Evolutionary conservation across 2,888 invertebrate genomes (phyloP).

Genomic region (Thelaira solivaga): DNA sequence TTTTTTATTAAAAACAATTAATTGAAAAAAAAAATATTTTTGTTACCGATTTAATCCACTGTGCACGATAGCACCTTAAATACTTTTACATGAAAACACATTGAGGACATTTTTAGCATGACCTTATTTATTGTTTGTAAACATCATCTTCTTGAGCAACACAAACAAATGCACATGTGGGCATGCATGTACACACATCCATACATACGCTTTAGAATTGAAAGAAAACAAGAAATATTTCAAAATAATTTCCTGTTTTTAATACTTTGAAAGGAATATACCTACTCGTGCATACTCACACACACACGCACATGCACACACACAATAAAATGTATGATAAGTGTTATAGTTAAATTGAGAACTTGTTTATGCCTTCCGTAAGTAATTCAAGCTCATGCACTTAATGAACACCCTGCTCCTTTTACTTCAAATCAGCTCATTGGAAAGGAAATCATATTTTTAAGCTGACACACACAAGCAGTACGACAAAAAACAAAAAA

Average conservation of each 20-base stretch:
- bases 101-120: slow-evolving; percentile 43
- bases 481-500: no score
- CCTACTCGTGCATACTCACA: not conserved
- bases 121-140: slow-evolving; percentile 55
- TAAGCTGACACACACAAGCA: no score
- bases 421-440: no score
- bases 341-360: no score
- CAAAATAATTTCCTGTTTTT: slow-evolving; percentile 50
- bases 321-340: no score
- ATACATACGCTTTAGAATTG: no score
- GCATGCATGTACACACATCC: no score
- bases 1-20: no score
- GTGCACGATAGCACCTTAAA: slow-evolving; percentile 3
- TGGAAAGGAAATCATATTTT: no score
- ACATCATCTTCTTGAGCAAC: not conserved
- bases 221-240: no score
- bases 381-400: not conserved
- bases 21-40: not conserved
- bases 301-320: not conserved
- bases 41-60: not conserved
- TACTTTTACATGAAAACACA: slow-evolving; percentile 7
- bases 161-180: not conserved
- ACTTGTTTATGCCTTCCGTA: not conserved
- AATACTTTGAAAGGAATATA: slow-evolving; percentile 1
- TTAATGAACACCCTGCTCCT: no score